Conservation (phyloP, 2,113 vertebrate genomes). For the Pavo muticus region DNA sequence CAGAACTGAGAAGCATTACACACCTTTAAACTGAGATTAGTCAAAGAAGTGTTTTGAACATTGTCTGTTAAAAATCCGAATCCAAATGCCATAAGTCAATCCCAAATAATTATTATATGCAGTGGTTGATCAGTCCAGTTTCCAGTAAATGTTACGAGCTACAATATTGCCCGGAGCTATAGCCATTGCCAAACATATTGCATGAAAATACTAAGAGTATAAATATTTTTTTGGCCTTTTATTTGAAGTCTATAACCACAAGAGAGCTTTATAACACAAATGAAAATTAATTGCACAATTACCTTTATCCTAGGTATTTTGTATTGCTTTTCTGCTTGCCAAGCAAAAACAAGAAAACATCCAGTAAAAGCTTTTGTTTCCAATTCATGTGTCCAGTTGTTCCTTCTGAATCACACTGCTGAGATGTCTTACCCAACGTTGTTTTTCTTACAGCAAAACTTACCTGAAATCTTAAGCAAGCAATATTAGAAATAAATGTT, state of each 20-base stretch:
- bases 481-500: not conserved
- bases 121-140: not conserved
- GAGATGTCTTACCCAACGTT: not conserved
- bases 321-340: not conserved
- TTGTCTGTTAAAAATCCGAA: not conserved
- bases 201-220: slow-evolving; percentile 26
- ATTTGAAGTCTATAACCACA: slow-evolving; percentile 34
- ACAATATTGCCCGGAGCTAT: not conserved
- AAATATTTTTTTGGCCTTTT: slow-evolving; percentile 47
- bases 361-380: not conserved
- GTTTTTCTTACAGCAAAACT: not conserved
- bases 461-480: not conserved
- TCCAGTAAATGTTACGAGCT: not conserved
- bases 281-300: slow-evolving; percentile 53
- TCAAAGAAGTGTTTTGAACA: not conserved
- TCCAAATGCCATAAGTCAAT: not conserved
- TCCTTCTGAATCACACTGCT: not conserved
- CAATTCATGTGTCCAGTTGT: not conserved
- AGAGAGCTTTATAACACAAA: slow-evolving; percentile 19
- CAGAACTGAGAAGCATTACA: not conserved
- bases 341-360: not conserved
- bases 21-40: not conserved
- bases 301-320: not conserved
- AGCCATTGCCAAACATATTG: not conserved
- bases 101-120: not conserved